These are phyloP conservation scores for Tiliacea citrago DNA, from an alignment of 2,888 invertebrate genomes.

Conservation along the genomic window DNA sequence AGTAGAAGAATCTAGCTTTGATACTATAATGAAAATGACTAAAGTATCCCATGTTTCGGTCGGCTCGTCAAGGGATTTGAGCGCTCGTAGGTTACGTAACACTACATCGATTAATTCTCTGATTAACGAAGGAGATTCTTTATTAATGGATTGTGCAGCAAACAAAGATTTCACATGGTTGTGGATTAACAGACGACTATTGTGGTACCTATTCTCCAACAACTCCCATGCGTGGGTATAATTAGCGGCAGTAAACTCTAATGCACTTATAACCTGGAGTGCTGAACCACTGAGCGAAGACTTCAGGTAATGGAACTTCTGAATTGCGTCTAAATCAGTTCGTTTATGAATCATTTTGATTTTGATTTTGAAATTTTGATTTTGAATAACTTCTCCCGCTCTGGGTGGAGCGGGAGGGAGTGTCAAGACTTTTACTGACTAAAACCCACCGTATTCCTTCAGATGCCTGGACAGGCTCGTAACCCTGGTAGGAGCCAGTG, in stretches of 20 bases:
- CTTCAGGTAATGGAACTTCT: constrained; percentile 6
- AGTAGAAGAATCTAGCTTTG: too few species aligned
- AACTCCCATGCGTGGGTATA: neutral
- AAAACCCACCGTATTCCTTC: too few species aligned
- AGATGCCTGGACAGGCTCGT: too few species aligned
- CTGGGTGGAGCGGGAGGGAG: too few species aligned
- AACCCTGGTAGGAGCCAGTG: too few species aligned
- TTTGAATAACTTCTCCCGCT: too few species aligned
- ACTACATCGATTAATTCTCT: constrained; percentile 11
- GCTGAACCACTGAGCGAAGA: constrained; percentile 1
- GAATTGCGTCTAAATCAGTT: neutral
- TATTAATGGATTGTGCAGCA: neutral
- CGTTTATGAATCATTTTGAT: constrained; percentile 19
- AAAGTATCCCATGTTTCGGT: neutral
- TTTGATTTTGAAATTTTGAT: too few species aligned
- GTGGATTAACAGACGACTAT: too few species aligned
- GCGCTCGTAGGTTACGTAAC: constrained; percentile 14
- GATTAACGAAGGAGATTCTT: constrained; percentile 10
- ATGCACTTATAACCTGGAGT: neutral
- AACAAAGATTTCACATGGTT: neutral
- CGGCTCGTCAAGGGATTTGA: constrained; percentile 5
- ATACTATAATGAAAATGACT: too few species aligned
- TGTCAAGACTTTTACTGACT: too few species aligned
- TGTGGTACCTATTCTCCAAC: too few species aligned
- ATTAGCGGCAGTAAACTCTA: constrained; percentile 2